A percentile compares a stretch with the other conserved stretches of the same genome.
Conservation (phyloP, 2,888 invertebrate genomes). For the Chymomyza amoena region DNA sequence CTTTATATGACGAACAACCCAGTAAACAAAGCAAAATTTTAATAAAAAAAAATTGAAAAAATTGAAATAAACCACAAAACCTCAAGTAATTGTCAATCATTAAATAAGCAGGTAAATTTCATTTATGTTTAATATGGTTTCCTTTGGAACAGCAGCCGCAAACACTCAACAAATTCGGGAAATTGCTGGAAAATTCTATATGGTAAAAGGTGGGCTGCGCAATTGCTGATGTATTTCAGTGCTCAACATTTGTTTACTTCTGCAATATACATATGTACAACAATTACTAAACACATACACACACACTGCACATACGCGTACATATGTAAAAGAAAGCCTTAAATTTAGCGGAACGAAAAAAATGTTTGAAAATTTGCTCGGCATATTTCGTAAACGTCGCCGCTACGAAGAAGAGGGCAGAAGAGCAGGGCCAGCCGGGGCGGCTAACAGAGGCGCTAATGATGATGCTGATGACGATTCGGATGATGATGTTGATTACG, state of each 20-base stretch:
- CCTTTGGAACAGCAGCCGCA: not conserved
- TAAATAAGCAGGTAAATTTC: not conserved
- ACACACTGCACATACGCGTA: not conserved
- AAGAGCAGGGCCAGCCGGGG: not conserved
- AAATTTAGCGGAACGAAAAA: slow-evolving; percentile 11
- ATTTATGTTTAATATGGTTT: not conserved
- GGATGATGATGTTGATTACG: slow-evolving; percentile 29
- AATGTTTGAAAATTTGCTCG: slow-evolving; percentile 73
- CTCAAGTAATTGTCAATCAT: not conserved
- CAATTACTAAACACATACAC: not conserved
- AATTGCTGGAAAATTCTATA: not conserved
- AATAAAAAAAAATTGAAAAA: not conserved
- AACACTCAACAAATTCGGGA: not conserved
- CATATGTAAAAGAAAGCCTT: not conserved
- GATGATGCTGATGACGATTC: slow-evolving; percentile 11
- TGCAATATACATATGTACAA: not conserved
- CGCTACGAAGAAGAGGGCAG: slow-evolving; percentile 59
- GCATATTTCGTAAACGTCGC: slow-evolving; percentile 75
- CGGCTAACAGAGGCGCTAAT: not conserved
- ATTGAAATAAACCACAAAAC: not conserved
- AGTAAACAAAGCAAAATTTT: not conserved
- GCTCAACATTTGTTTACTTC: not conserved
- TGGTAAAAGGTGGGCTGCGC: not conserved
- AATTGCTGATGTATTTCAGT: not conserved
- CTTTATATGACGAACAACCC: not conserved